These are phyloP conservation scores for Nannobrachium achirus DNA, from an alignment of 2,113 vertebrate genomes.

Conservation along the genomic window DNA sequence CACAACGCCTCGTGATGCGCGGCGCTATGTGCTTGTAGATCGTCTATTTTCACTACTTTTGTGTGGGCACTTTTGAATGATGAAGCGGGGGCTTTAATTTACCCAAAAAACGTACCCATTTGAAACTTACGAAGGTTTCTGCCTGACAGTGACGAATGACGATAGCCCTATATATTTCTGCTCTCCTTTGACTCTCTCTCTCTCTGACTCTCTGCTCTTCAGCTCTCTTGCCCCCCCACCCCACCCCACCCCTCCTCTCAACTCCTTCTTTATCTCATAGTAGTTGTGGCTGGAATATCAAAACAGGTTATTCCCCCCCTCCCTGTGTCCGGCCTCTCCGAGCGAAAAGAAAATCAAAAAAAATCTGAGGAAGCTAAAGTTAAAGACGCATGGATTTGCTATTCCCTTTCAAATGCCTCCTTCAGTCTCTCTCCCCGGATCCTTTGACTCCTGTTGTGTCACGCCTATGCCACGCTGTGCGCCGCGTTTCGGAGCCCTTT, in stretches of 20 bases:
- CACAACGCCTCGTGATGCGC: too few relatives aligned
- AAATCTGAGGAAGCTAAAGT: constrained; percentile 34
- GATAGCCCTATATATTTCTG: constrained; percentile 5
- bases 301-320: constrained; percentile 39
- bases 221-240: constrained; percentile 17
- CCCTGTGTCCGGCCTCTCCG: constrained; percentile 20
- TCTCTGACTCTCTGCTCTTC: constrained; percentile 17
- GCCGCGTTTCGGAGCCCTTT: too few relatives aligned
- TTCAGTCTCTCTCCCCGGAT: background rate
- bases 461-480: too few relatives aligned
- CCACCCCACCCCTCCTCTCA: background rate
- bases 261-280: constrained; percentile 18
- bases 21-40: too few relatives aligned
- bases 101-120: too few relatives aligned
- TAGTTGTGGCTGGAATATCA: constrained; percentile 58
- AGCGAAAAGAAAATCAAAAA: constrained; percentile 20
- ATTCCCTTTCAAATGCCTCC: constrained; percentile 24
- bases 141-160: too few relatives aligned
- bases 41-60: too few relatives aligned
- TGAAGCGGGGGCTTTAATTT: too few relatives aligned
- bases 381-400: constrained; percentile 49
- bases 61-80: too few relatives aligned
- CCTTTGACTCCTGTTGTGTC: background rate
- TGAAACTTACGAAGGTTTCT: too few relatives aligned
- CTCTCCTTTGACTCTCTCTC: constrained; percentile 3